These are phyloP conservation scores for Caenorhabditis latens DNA, from an alignment of 1,140 invertebrate species.

Conservation along the genomic window DNA sequence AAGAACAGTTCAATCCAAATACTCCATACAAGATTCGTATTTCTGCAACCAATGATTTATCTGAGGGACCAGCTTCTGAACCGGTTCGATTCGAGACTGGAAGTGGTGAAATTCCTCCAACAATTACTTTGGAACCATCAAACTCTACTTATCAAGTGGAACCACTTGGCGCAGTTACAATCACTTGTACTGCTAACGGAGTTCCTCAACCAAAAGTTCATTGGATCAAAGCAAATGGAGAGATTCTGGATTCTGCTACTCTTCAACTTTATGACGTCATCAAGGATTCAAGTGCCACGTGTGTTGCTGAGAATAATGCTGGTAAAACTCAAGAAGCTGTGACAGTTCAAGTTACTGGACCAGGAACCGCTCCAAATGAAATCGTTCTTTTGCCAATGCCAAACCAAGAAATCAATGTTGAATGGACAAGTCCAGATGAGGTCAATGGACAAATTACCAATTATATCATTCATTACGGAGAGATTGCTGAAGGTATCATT, in stretches of 20 bases:
- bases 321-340: conserved; percentile 72
- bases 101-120: conserved; percentile 75
- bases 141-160: conserved; percentile 70
- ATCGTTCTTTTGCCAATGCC: conserved; percentile 72
- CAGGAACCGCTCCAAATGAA: conserved; percentile 75
- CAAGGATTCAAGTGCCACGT: conserved; percentile 74
- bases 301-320: conserved; percentile 76
- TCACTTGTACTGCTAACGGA: conserved; percentile 72
- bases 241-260: conserved; percentile 64
- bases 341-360: conserved; percentile 68
- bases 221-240: conserved; percentile 71
- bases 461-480: conserved; percentile 76
- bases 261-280: conserved; percentile 68
- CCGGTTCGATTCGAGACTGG: conserved; percentile 72
- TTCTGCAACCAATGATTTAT: conserved; percentile 75
- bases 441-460: conserved; percentile 72
- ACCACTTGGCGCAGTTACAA: conserved; percentile 68
- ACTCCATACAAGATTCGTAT: conserved; percentile 71
- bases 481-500: conserved; percentile 65
- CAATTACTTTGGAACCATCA: conserved; percentile 69
- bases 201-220: conserved; percentile 72
- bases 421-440: conserved; percentile 77
- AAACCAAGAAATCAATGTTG: conserved; percentile 73
- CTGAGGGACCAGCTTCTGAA: conserved; percentile 75
- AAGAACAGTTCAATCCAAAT: conserved; percentile 73